Evolutionary conservation across 2,888 invertebrate species (phyloP).

Genomic region (Corbicula japonica): DNA sequence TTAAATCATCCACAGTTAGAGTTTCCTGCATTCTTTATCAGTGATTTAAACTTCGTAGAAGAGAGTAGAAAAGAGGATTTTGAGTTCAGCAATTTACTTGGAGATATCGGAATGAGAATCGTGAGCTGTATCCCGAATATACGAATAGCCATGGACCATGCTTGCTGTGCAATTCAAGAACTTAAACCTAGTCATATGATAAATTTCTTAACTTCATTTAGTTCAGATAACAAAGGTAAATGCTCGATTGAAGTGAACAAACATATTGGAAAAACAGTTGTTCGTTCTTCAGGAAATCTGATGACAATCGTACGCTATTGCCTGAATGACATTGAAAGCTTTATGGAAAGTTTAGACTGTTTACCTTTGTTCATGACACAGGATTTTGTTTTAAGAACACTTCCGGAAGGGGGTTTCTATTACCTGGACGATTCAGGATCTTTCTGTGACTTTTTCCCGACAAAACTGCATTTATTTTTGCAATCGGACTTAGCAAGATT

Average conservation of each 20-base stretch:
- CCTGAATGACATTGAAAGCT: constrained; percentile 37
- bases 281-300: constrained; percentile 14
- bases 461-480: constrained; percentile 18
- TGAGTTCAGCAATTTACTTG: constrained; percentile 17
- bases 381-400: constrained; percentile 62
- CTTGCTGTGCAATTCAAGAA: neutral
- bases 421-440: too few species aligned
- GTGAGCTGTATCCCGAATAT: constrained; percentile 12
- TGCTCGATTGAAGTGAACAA: neutral
- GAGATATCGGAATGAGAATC: constrained; percentile 38
- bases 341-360: constrained; percentile 48
- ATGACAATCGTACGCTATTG: constrained; percentile 64
- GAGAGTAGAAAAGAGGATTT: neutral
- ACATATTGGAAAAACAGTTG: constrained; percentile 4
- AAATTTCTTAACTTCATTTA: constrained; percentile 15
- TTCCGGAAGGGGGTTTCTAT: constrained; percentile 60
- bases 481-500: neutral
- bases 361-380: constrained; percentile 49
- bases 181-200: constrained; percentile 9
- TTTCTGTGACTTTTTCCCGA: constrained; percentile 30
- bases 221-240: neutral
- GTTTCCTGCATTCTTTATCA: neutral
- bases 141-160: constrained; percentile 8
- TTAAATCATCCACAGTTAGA: neutral
- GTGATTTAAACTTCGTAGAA: neutral